Evolutionary conservation across 2,888 invertebrate species (phyloP), one percentile per base, ranked within the genome.

Genomic region (Hermodice carunculata): DNA sequence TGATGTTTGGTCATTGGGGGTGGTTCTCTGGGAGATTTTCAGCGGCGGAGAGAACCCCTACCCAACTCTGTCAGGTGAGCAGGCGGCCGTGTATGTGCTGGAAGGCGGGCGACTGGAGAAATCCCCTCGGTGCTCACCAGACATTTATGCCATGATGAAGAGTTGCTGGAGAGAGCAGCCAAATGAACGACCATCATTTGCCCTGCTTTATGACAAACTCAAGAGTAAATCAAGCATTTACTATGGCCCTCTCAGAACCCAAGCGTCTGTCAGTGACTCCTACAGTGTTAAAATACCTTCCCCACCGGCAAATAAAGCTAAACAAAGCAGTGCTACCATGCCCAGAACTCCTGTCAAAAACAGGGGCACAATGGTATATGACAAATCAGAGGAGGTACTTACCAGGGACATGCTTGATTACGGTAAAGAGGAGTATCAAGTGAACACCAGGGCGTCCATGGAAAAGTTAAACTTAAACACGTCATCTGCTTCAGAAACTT

Each of bases 21-120:
- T 74, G 6, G 71, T 71, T 5, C 66, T 66, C 40, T 75, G 75
- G 75, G 74, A 75, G 61, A 61, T 75, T 29, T 71, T 75, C 54
- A 71, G 68, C 44, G 65, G 62, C 28, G 75, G 75, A 1, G 67
- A 67, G 43, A 44, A 54, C 29, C 75, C 75, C 2, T 75, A 70
- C 59, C 43, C 56, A n/a, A 37, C 42, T 19, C 43, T 75, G 43
- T 53, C 66, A 11, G 68, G 62, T 8, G 72, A 75, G 44, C 70
- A 73, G 58, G 57, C 60, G 11, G 73, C 67, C 1, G 57, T 75
- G 34, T 68, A 63, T 43, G 69, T 75, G 24, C 51, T 49, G 2
- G 75, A 75, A 22, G 75, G 70, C 28, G 74, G 72, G 1, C 51
- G 71, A 22, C 65, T 75, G 43, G 72, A 72, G 28, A 75, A 73